Percentiles rank a stretch among this genome's conserved stretches.
phyloP scores from a whole-genome alignment of 2,888 invertebrate genomes.

The Cephus pulcher region DNA sequence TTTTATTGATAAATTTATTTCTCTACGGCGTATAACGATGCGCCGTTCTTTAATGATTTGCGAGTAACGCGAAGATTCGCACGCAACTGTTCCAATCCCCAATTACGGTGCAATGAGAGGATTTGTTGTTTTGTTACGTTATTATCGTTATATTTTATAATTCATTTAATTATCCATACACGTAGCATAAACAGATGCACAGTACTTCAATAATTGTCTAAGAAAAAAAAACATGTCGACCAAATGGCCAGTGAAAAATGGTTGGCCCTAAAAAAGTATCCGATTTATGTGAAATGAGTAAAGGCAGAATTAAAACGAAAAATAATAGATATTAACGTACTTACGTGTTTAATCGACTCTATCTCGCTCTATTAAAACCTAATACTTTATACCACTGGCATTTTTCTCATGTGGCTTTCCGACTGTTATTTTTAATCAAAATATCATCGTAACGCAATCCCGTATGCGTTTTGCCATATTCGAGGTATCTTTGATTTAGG shows the following conservation, averaged over 20 bases:
- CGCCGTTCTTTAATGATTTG: slow-evolving; percentile 23
- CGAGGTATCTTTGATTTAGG: slow-evolving; percentile 2
- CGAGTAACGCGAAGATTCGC: slow-evolving; percentile 18
- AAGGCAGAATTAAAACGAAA: not conserved
- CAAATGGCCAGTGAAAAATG: not conserved
- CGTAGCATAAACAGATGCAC: not conserved
- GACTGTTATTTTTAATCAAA: not conserved
- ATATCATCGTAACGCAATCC: not conserved
- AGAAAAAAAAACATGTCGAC: not conserved
- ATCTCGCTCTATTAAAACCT: not conserved
- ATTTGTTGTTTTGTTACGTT: slow-evolving; percentile 18
- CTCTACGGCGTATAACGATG: not conserved
- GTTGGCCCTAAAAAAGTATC: not conserved
- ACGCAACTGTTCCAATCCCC: slow-evolving; percentile 23
- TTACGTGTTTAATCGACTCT: not conserved
- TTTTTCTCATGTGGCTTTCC: not conserved
- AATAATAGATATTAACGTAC: not conserved
- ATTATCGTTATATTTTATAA: not conserved
- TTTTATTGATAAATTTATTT: slow-evolving; percentile 29
- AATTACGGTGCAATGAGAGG: slow-evolving; percentile 16
- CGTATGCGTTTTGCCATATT: slow-evolving; percentile 2
- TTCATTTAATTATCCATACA: not conserved
- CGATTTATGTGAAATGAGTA: not conserved
- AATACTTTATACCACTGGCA: not conserved
- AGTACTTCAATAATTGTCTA: not conserved